These are phyloP conservation scores for Capricornis sumatraensis DNA, from an alignment of 2,113 vertebrate genomes.

Conservation along the genomic window DNA sequence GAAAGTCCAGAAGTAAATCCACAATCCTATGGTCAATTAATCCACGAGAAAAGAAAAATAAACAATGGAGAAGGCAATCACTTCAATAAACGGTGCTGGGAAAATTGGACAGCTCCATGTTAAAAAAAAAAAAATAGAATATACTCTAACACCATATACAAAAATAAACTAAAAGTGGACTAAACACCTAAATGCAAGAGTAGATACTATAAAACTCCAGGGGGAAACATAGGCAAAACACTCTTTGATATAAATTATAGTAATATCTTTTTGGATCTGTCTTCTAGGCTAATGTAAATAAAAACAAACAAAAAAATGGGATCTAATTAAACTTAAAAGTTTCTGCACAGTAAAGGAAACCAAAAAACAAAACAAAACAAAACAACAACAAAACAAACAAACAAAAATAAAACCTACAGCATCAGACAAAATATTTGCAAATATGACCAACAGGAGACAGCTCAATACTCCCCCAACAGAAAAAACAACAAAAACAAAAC, in stretches of 20 bases:
- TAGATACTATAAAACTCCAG: not conserved
- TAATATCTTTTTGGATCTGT: not conserved
- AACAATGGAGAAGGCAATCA: not conserved
- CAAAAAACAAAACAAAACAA: not conserved
- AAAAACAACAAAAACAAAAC: not conserved
- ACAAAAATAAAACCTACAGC: not conserved
- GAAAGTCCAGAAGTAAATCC: not conserved
- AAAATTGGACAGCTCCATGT: not conserved
- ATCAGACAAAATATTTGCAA: not conserved
- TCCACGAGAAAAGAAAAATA: not conserved
- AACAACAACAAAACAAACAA: not conserved
- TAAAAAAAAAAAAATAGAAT: not conserved
- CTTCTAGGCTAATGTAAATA: not conserved
- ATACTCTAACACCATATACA: not conserved
- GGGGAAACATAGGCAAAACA: not conserved
- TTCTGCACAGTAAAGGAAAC: not conserved
- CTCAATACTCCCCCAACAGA: not conserved
- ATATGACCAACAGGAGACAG: not conserved
- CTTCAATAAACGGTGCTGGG: not conserved
- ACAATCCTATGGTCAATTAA: not conserved
- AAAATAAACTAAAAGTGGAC: not conserved
- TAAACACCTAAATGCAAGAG: not conserved
- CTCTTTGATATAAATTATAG: not conserved
- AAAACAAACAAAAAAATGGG: not conserved
- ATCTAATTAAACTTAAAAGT: not conserved